Percentiles rank a stretch among this genome's conserved stretches.
phyloP scores from a whole-genome alignment of 1,140 invertebrate species.

The Drosophila grimshawi region DNA sequence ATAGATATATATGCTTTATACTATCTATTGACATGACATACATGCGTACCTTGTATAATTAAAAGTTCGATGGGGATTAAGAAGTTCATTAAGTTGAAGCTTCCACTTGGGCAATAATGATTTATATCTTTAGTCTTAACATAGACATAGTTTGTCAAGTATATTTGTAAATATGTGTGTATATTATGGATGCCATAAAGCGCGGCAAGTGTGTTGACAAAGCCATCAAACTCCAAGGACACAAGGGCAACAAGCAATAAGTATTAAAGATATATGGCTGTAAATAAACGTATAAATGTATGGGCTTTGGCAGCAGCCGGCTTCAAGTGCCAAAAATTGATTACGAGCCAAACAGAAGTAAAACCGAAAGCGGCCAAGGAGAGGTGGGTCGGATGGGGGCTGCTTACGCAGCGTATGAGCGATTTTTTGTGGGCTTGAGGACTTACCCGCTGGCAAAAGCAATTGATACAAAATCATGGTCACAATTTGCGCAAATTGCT shows the following conservation, averaged over 20 bases:
- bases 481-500: slow-evolving; percentile 68
- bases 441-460: slow-evolving; percentile 36
- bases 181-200: neutral
- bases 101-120: no score
- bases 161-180: no score
- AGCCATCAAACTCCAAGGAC: neutral
- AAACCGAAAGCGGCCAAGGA: no score
- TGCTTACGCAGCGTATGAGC: slow-evolving; percentile 45
- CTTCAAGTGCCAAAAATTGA: slow-evolving; percentile 40
- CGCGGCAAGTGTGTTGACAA: slow-evolving; percentile 9
- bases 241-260: neutral
- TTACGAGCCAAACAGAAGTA: slow-evolving; percentile 11
- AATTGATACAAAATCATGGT: slow-evolving; percentile 78
- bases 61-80: no score
- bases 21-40: no score
- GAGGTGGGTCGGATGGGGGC: neutral
- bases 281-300: slow-evolving; percentile 30
- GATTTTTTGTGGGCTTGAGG: slow-evolving; percentile 37
- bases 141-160: no score
- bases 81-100: neutral
- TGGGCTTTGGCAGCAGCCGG: slow-evolving; percentile 6
- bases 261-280: slow-evolving; percentile 19
- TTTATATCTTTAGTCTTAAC: no score
- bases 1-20: no score
- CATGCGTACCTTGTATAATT: no score